Percentiles rank a stretch among this genome's conserved stretches.
These are phyloP conservation scores for Lasioglossum calceatum DNA, from an alignment of 2,888 invertebrate genomes.

Conservation along the genomic window DNA sequence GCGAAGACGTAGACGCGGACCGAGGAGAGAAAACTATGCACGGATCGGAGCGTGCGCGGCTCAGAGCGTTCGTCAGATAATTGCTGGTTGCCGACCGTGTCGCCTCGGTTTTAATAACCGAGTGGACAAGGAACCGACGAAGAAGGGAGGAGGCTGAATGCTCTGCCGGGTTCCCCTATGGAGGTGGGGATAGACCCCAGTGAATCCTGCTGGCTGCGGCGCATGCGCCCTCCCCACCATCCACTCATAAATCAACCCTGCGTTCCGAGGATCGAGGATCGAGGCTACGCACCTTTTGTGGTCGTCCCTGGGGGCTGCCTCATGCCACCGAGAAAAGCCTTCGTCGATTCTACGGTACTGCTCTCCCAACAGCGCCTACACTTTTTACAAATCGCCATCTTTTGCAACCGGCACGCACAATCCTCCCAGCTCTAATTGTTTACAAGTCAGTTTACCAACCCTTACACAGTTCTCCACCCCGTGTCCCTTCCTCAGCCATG, in stretches of 20 bases:
- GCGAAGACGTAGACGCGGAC: background rate
- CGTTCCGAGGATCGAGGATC: slow-evolving; percentile 72
- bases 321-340: slow-evolving; percentile 50
- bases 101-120: slow-evolving; percentile 83
- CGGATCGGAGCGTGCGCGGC: slow-evolving; percentile 70
- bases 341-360: slow-evolving; percentile 38
- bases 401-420: background rate
- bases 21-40: background rate
- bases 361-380: slow-evolving; percentile 4
- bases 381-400: slow-evolving; percentile 36
- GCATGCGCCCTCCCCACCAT: slow-evolving; percentile 79
- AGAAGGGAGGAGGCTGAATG: slow-evolving; percentile 78
- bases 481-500: background rate
- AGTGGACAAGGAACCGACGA: slow-evolving; percentile 81
- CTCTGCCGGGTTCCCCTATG: slow-evolving; percentile 55
- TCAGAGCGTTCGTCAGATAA: slow-evolving; percentile 82
- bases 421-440: background rate
- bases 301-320: slow-evolving; percentile 64
- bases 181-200: slow-evolving; percentile 73
- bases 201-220: slow-evolving; percentile 60
- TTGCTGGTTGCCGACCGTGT: slow-evolving; percentile 82
- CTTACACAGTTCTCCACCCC: background rate
- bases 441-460: background rate
- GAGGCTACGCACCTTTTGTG: slow-evolving; percentile 69
- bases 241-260: slow-evolving; percentile 80